A percentile compares a stretch with the other conserved stretches of the same genome.
Evolutionary conservation across 2,888 invertebrate genomes (phyloP).

Genomic region (Chesias legatella): DNA sequence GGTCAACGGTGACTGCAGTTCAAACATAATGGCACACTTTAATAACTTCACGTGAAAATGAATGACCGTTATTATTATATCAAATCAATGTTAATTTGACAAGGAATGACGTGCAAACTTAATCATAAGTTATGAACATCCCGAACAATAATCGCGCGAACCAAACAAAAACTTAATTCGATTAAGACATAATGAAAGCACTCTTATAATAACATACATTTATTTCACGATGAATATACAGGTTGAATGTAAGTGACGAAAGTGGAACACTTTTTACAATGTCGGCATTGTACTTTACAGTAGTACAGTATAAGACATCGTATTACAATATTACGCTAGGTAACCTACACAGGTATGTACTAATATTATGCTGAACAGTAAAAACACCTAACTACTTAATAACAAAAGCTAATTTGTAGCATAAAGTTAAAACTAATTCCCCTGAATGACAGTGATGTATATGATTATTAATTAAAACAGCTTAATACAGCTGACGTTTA

Average conservation of each 20-base stretch:
- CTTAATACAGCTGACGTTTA: slow-evolving; percentile 47
- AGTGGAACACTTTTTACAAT: slow-evolving; percentile 44
- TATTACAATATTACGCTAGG: slow-evolving; percentile 44
- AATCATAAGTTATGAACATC: slow-evolving; percentile 47
- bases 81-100: slow-evolving; percentile 67
- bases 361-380: slow-evolving; percentile 26
- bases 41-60: slow-evolving; percentile 62
- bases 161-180: slow-evolving; percentile 48
- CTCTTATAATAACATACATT: slow-evolving; percentile 58
- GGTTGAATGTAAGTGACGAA: slow-evolving; percentile 54
- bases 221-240: slow-evolving; percentile 54
- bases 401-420: slow-evolving; percentile 1
- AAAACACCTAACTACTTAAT: slow-evolving; percentile 12
- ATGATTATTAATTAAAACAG: slow-evolving; percentile 54
- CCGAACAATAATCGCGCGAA: slow-evolving; percentile 45
- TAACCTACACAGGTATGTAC: slow-evolving; percentile 14
- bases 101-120: slow-evolving; percentile 57
- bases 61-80: slow-evolving; percentile 53
- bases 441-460: slow-evolving; percentile 39
- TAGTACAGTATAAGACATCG: slow-evolving; percentile 35
- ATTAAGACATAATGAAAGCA: slow-evolving; percentile 38
- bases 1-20: slow-evolving; percentile 59
- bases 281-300: slow-evolving; percentile 36
- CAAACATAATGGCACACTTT: slow-evolving; percentile 42
- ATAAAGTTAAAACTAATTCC: too few relatives aligned